A percentile compares a stretch with the other conserved stretches of the same genome.
phyloP scores from a whole-genome alignment of 2,888 invertebrate genomes.

The Keiferia lycopersicella region DNA sequence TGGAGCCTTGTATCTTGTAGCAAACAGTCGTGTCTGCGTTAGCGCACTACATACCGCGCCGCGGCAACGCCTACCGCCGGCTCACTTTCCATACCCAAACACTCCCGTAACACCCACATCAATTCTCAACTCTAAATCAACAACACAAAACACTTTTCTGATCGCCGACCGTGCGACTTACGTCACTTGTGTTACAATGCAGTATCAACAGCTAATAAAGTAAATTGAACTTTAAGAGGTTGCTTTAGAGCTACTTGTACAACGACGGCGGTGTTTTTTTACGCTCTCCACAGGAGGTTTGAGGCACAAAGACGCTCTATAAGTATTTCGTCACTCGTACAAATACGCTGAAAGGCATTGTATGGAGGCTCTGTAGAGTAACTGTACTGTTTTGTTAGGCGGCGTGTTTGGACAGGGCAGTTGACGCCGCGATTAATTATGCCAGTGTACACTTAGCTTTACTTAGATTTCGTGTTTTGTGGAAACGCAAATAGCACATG shows the following conservation, averaged over 20 bases:
- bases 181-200: constrained; percentile 42
- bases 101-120: constrained; percentile 29
- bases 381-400: constrained; percentile 61
- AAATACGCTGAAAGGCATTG: constrained; percentile 67
- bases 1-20: constrained; percentile 18
- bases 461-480: constrained; percentile 36
- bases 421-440: constrained; percentile 68
- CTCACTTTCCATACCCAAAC: constrained; percentile 47
- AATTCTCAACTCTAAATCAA: constrained; percentile 43
- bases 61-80: constrained; percentile 68
- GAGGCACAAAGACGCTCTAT: constrained; percentile 57
- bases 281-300: constrained; percentile 56
- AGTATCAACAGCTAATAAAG: constrained; percentile 35
- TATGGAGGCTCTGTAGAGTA: constrained; percentile 54
- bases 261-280: constrained; percentile 35
- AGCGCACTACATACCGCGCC: constrained; percentile 51
- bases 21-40: constrained; percentile 55
- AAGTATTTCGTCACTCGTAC: constrained; percentile 67
- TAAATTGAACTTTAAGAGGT: constrained; percentile 42
- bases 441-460: constrained; percentile 41
- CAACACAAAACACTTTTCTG: constrained; percentile 28
- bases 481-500: constrained; percentile 1
- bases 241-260: constrained; percentile 44
- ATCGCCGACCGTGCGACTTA: constrained; percentile 33
- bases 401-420: constrained; percentile 62